Evolutionary conservation across 2,888 invertebrate species (phyloP), one percentile per base, ranked within the genome.

Genomic region (Yponomeuta sedellus): DNA sequence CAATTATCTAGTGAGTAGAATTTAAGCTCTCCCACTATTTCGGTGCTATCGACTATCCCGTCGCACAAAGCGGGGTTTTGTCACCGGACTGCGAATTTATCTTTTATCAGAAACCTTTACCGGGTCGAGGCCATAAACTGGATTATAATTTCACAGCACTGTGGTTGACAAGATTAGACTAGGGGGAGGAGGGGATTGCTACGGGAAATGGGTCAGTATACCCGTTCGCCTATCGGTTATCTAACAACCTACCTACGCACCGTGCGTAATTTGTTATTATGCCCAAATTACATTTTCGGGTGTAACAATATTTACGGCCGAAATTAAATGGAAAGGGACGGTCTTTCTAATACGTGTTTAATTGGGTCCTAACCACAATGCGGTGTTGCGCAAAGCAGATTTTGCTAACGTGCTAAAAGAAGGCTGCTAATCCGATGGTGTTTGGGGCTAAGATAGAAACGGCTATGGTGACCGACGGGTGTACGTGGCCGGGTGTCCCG

Each of bases 1-100:
- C 74, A 74, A 75, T 77, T 75, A 75, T 72, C 73, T 73, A 52
- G 68, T 52, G 44, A 69, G 70, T 69, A 68, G 72, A 74, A 75
- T 73, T 74, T 70, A 72, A 70, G 69, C 70, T 70, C 68, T 69
- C 69, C 66, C 66, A 25, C 67, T 73, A 73, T 72, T 71, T 71
- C 69, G 69, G 66, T 44, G 62, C 66, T 66, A 66, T 68, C 68
- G 68, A 67, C 68, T 66, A 70, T 69, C 68, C 67, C 28, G 22
- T 52, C 11, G 64, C 65, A 64, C 16, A 57, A 59, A 64, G 52
- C 16, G 44, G 44, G 44, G 44, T 57, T 66, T 66, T 66, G 63
- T 62, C 62, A 63, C 44, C 16, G 44, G 44, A 52, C 66, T 57
- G 25, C 2, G 58, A 58, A 58, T 58, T 58, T 58, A 58, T 19